phyloP scores from a whole-genome alignment of 92 coral and sea anemone species.

The Zoanthus gigantus region DNA sequence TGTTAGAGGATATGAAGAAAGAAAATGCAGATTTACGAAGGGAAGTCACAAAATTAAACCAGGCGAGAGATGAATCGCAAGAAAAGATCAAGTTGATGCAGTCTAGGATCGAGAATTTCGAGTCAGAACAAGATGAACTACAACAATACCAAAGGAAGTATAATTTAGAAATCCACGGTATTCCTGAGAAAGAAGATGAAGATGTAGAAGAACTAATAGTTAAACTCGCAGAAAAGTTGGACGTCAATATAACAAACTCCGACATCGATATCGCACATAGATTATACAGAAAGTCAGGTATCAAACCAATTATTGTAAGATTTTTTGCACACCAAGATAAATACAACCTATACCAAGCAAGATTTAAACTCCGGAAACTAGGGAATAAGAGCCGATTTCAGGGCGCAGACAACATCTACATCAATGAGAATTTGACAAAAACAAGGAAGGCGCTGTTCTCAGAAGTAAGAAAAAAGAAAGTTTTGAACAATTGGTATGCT shows the following conservation, averaged over 20 bases:
- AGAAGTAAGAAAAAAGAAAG: neutral
- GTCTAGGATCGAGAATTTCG: neutral
- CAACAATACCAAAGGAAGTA: neutral
- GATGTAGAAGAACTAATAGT: neutral
- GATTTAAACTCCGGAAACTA: too few species aligned
- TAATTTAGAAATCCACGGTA: neutral
- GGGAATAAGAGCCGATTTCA: neutral
- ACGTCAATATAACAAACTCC: neutral
- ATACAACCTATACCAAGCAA: too few species aligned
- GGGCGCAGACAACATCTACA: neutral
- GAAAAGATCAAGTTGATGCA: too few species aligned
- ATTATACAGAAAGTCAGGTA: neutral
- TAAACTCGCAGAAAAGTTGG: neutral
- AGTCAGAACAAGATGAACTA: neutral
- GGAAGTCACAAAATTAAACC: too few species aligned
- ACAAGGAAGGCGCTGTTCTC: neutral
- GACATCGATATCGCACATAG: constrained; percentile 1
- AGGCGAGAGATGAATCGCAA: too few species aligned
- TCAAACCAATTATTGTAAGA: neutral
- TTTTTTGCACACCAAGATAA: neutral
- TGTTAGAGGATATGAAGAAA: too few species aligned
- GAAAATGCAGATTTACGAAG: too few species aligned
- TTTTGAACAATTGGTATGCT: neutral
- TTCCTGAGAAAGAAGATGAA: neutral
- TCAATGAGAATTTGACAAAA: constrained; percentile 2